These are phyloP conservation scores for Pseudomyrmex pallidus DNA, from an alignment of 1,140 invertebrate genomes.

Conservation along the genomic window DNA sequence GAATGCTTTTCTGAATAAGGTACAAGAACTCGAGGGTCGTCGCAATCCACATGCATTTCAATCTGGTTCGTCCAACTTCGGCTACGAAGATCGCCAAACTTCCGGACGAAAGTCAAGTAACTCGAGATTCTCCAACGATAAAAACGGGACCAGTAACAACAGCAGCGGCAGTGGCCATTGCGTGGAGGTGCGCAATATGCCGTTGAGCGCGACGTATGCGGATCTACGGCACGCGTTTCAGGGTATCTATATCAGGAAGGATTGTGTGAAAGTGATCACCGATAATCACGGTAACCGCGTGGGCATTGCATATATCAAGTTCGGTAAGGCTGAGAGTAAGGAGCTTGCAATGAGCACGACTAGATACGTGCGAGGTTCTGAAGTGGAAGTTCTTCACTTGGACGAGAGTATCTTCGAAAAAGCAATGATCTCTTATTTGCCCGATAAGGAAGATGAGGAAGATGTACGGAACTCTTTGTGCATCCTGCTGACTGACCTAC, in stretches of 20 bases:
- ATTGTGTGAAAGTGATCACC: slow-evolving; percentile 94
- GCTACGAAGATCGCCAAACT: slow-evolving; percentile 68
- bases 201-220: slow-evolving; percentile 89
- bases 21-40: slow-evolving; percentile 87
- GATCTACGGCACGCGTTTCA: slow-evolving; percentile 93
- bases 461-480: slow-evolving; percentile 84
- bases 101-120: slow-evolving; percentile 64
- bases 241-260: slow-evolving; percentile 91
- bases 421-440: slow-evolving; percentile 87
- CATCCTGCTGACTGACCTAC: slow-evolving; percentile 89
- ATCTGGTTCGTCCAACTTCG: slow-evolving; percentile 52
- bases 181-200: slow-evolving; percentile 90
- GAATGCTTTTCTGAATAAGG: slow-evolving; percentile 77
- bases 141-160: not conserved
- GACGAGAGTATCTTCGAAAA: slow-evolving; percentile 88
- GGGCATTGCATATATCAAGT: slow-evolving; percentile 92
- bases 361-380: slow-evolving; percentile 85
- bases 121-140: slow-evolving; percentile 70
- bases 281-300: slow-evolving; percentile 91
- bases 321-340: slow-evolving; percentile 89
- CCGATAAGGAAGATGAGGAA: slow-evolving; percentile 78
- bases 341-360: slow-evolving; percentile 88
- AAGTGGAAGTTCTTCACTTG: slow-evolving; percentile 87
- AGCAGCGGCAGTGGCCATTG: slow-evolving; percentile 83
- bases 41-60: slow-evolving; percentile 88